Conservation (phyloP, 2,113 vertebrate species). For the Cyanoderma ruficeps region DNA sequence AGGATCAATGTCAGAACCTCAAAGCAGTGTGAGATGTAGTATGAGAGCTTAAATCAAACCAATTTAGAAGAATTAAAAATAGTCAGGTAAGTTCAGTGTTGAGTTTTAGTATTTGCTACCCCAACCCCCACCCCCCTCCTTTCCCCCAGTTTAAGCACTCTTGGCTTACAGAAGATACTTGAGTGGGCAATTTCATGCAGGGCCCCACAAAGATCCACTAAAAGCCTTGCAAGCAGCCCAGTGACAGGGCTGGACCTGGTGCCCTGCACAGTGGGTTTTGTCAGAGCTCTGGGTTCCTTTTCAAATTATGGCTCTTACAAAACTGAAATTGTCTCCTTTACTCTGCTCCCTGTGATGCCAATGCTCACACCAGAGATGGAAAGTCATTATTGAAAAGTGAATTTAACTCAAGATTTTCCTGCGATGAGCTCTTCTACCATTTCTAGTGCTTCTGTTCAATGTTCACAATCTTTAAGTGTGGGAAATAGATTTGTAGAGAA, state of each 20-base stretch:
- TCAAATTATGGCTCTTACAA: neutral
- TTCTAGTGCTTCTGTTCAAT: neutral
- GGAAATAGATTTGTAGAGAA: neutral
- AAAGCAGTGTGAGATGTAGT: neutral
- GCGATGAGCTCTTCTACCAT: neutral
- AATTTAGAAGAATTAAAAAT: neutral
- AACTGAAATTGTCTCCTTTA: neutral
- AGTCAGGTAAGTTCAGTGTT: neutral
- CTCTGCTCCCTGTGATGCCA: neutral
- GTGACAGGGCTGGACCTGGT: neutral
- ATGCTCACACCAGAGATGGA: neutral
- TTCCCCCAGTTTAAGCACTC: neutral
- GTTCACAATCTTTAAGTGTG: neutral
- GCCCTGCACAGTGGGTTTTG: neutral
- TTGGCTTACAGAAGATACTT: neutral
- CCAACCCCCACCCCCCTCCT: too few relatives aligned
- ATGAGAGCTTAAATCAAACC: neutral
- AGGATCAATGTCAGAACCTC: neutral
- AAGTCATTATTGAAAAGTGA: neutral
- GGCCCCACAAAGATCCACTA: neutral
- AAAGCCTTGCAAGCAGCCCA: neutral
- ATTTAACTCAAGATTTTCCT: neutral
- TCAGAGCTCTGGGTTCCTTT: neutral
- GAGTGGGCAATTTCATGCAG: neutral
- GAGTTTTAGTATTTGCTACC: neutral